phyloP scores from a whole-genome alignment of 2,888 invertebrate species.

The Didymodactylos carnosus region DNA sequence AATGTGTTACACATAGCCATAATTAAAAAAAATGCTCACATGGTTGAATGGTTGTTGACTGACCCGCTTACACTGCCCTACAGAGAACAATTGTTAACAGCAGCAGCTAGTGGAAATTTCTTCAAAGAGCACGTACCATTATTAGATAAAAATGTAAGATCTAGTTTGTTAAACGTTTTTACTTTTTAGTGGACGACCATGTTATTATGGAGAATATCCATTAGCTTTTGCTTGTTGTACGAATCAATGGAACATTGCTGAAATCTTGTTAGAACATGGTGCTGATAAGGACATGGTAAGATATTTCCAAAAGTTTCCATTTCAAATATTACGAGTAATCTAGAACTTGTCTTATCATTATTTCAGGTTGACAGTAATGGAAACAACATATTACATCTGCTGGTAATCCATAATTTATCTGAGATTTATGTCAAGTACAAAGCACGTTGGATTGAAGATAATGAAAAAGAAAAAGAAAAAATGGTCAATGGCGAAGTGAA shows the following conservation, averaged over 20 bases:
- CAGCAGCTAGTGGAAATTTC: neutral
- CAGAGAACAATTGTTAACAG: neutral
- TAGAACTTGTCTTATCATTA: neutral
- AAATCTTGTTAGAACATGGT: neutral
- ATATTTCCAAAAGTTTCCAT: too few relatives aligned
- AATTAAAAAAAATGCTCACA: neutral
- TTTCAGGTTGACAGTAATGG: neutral
- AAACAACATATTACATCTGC: neutral
- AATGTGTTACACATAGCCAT: neutral
- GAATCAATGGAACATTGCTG: neutral
- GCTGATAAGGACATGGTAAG: neutral
- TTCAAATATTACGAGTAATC: too few relatives aligned
- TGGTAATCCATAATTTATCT: neutral
- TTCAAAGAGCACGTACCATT: too few relatives aligned
- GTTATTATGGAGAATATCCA: neutral
- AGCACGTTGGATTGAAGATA: neutral
- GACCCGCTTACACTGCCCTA: neutral
- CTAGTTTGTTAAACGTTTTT: too few relatives aligned
- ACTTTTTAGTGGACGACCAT: neutral
- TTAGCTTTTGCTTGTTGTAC: neutral
- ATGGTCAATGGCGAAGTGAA: neutral
- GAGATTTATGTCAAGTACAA: neutral
- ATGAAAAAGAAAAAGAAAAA: neutral
- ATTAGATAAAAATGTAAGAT: too few relatives aligned
- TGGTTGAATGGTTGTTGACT: neutral